Evolutionary conservation across 2,113 vertebrate species (phyloP), one percentile per base, ranked within the genome.

Genomic region (Merops nubicus): DNA sequence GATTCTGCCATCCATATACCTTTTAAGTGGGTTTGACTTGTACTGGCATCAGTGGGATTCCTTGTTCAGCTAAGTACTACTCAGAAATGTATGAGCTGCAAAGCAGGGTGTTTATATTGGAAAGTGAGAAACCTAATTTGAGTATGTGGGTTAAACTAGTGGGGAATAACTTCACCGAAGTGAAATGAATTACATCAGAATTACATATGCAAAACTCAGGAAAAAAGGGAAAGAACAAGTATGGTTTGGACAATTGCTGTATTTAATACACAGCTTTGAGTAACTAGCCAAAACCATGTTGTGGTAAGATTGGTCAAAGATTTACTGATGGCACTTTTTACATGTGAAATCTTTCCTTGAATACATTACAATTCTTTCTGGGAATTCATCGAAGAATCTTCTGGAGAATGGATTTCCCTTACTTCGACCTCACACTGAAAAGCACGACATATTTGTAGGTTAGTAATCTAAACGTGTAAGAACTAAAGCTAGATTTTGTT

Each of bases 121-220:
- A 91, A 96, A 86, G 42, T 47, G 62, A 85, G 85, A 93, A 94
- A 75, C 69, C 77, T 64, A 63, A 91, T 80, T 88, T 86, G 51
- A 82, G 69, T 68, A 47, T 65, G 43, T 75, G 48, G 28, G 54
- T 34, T 87, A 90, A 93, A 83, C 47, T 60, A 85, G 29, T 68
- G 88, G 86, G 78, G 78, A 87, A 89, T 91, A 92, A 86, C 63
- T 91, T 88, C 43, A 50, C 31, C 75, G 38, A 79, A 83, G n/a
- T 78, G 36, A 84, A 76, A 19, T 29, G 42, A 87, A 94, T 93
- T 93, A 95, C 91, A 87, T 93, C 83, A 94, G 76, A 92, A 84
- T 53, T 89, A 92, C 73, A 81, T 40, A 89, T n/a, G 86, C 38
- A 93, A 96, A 96, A 74, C 68, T 54, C 29, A 17, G 20, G 16